Evolutionary conservation across 2,797 vertebrate species (phyloP), one percentile per base, ranked within the genome.

Genomic region (Macroramphosus scolopax): DNA sequence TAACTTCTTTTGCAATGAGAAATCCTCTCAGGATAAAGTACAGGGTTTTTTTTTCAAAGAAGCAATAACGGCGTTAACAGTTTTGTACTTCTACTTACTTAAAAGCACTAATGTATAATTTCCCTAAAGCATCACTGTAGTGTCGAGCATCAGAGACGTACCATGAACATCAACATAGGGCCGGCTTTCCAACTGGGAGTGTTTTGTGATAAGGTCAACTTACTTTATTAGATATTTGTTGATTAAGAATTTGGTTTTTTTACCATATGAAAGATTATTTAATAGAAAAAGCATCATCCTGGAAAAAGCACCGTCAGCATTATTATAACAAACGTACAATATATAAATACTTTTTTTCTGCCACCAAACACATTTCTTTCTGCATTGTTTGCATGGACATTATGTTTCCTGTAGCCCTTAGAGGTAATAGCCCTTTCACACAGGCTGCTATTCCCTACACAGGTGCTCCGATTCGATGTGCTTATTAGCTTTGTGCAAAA

Each of bases 341-440:
- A n/a, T n/a, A n/a, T n/a, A n/a, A n/a, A n/a, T n/a, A n/a, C n/a
- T n/a, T n/a, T n/a, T n/a, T n/a, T n/a, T n/a, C n/a, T n/a, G n/a
- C n/a, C n/a, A n/a, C n/a, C n/a, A n/a, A n/a, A n/a, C 20, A 22
- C 3, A 22, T 22, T 3, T 3, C 20, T 22, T 51, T 58, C 59
- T 63, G 30, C 30, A 40, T 72, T 50, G 60, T n/a, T n/a, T n/a
- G n/a, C n/a, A n/a, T 44, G 39, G 16, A 45, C 35, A 48, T 66
- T 0, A 55, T 63, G 53, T 34, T 58, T 12, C 22, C 38, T 31
- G 11, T 28, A 37, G 51, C 41, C 7, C 26, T 62, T 36, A 57
- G 14, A 48, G 33, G 20, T 62, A 53, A 69, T 51, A 51, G 39
- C 13, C 43, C 29, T 26, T 55, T 54, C 52, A 52, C 14, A 47